phyloP scores from a whole-genome alignment of 2,888 invertebrate species.

The Dasysyrphus albostriatus region DNA sequence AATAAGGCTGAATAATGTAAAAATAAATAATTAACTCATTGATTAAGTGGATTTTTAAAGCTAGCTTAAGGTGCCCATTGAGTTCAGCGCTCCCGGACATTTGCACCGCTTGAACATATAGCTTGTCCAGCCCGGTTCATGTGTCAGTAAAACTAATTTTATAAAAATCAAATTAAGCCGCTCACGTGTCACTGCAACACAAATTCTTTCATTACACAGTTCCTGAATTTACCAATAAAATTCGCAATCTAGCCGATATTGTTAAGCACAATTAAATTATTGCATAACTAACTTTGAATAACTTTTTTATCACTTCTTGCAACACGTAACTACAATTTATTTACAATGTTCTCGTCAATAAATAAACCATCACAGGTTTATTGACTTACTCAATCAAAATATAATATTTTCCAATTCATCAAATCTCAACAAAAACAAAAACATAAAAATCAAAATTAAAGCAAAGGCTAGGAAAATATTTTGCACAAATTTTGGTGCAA shows the following conservation, averaged over 20 bases:
- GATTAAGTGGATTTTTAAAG: too few relatives aligned
- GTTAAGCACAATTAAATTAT: not conserved
- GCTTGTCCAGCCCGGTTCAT: too few relatives aligned
- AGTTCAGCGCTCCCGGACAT: too few relatives aligned
- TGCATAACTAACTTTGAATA: conserved; percentile 3
- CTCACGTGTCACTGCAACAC: not conserved
- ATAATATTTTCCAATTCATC: conserved; percentile 14
- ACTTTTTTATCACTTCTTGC: not conserved
- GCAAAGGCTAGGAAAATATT: conserved; percentile 3
- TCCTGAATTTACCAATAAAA: not conserved
- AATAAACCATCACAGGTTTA: not conserved
- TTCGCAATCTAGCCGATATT: not conserved
- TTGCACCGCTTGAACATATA: too few relatives aligned
- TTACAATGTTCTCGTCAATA: not conserved
- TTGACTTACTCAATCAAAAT: conserved; percentile 12
- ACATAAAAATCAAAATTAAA: too few relatives aligned
- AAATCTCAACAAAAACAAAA: not conserved
- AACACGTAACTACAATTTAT: conserved; percentile 1
- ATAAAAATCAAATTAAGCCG: not conserved
- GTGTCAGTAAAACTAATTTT: not conserved
- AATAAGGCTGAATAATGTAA: too few relatives aligned
- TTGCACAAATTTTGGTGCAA: not conserved
- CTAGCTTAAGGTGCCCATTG: too few relatives aligned
- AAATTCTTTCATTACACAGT: not conserved
- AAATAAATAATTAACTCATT: too few relatives aligned